Evolutionary conservation across 2,113 vertebrate genomes (phyloP).

Genomic region (Hippocampus abdominalis): DNA sequence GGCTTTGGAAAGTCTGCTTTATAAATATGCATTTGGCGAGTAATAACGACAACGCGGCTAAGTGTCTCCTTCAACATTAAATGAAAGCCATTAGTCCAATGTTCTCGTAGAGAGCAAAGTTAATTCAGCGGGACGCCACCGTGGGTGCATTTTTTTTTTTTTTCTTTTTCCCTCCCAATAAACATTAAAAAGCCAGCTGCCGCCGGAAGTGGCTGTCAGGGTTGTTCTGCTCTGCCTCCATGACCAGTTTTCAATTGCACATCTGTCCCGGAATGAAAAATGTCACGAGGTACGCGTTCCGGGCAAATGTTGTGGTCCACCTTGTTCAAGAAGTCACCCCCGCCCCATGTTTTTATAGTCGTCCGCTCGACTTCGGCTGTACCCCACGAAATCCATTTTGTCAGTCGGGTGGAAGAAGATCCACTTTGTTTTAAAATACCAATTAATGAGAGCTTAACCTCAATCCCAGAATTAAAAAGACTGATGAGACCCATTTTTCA

Average conservation of each 20-base stretch:
- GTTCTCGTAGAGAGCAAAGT: constrained; percentile 47
- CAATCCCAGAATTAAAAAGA: constrained; percentile 49
- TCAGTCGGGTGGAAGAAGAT: constrained; percentile 44
- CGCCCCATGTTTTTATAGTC: too few relatives aligned
- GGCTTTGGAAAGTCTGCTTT: constrained; percentile 29
- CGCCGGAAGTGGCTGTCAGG: constrained; percentile 38
- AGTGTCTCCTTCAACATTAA: constrained; percentile 40
- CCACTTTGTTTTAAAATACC: constrained; percentile 49
- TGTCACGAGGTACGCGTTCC: constrained; percentile 46
- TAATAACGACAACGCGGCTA: constrained; percentile 25
- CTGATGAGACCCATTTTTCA: constrained; percentile 30
- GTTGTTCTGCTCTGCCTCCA: constrained; percentile 40
- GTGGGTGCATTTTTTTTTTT: constrained; percentile 38
- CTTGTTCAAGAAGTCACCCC: constrained; percentile 21
- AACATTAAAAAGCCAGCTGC: constrained; percentile 58
- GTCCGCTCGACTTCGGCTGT: constrained; percentile 31
- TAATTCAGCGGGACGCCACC: constrained; percentile 35
- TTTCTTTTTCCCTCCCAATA: constrained; percentile 38
- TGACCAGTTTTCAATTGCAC: constrained; percentile 58
- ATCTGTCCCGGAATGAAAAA: constrained; percentile 59
- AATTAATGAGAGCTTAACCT: constrained; percentile 63
- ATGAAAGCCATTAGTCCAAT: constrained; percentile 46
- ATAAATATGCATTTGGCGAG: constrained; percentile 34
- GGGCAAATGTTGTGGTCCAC: constrained; percentile 2
- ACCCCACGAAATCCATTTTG: constrained; percentile 46